Evolutionary conservation across 2,797 vertebrate species (phyloP).

Genomic region (Cetoscarus ocellatus): DNA sequence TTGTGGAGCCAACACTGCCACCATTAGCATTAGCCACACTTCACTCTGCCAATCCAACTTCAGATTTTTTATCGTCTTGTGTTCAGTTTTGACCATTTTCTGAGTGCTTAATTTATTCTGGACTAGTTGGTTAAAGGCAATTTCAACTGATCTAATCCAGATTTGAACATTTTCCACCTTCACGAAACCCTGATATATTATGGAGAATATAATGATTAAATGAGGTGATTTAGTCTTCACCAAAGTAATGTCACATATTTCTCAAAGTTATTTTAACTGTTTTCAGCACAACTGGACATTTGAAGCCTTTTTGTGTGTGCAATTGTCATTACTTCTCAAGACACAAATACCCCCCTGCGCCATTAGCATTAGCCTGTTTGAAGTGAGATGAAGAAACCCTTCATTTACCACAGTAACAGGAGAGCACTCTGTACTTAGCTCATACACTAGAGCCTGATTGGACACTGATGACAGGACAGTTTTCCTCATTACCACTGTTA

Average conservation of each 20-base stretch:
- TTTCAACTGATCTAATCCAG: too few relatives aligned
- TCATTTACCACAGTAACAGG: conserved; percentile 46
- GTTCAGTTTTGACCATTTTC: too few relatives aligned
- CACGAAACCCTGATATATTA: too few relatives aligned
- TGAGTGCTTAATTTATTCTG: too few relatives aligned
- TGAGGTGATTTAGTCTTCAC: conserved; percentile 3
- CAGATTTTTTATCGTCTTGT: too few relatives aligned
- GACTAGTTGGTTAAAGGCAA: too few relatives aligned
- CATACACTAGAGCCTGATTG: conserved; percentile 32
- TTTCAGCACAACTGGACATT: conserved; percentile 25
- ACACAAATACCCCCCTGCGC: conserved; percentile 11
- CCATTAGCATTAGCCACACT: too few relatives aligned
- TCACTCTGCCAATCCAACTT: too few relatives aligned
- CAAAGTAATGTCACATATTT: conserved; percentile 1
- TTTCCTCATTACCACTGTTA: conserved; percentile 32
- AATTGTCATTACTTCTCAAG: conserved; percentile 22
- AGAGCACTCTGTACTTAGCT: conserved; percentile 50
- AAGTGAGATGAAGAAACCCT: conserved; percentile 52
- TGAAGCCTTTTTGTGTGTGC: conserved; percentile 4
- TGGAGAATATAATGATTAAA: neutral
- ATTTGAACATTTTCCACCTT: too few relatives aligned
- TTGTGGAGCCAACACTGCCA: too few relatives aligned
- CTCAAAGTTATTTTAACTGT: conserved; percentile 22
- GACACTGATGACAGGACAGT: conserved; percentile 51
- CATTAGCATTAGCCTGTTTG: conserved; percentile 36